These are phyloP conservation scores for Yponomeuta sedellus DNA, from an alignment of 2,888 invertebrate species.

Conservation along the genomic window DNA sequence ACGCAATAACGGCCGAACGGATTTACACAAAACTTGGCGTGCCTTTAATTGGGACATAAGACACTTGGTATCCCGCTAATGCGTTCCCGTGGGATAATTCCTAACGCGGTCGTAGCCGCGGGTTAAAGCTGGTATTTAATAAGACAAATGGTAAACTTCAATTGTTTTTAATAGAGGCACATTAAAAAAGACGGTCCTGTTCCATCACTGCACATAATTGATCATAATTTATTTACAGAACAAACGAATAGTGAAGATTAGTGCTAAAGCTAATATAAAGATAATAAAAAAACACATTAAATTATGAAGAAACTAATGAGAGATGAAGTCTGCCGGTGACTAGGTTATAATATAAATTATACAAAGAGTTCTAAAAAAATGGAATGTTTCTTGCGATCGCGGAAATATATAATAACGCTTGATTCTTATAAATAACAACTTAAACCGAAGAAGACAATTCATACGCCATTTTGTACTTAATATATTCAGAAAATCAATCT, in stretches of 20 bases:
- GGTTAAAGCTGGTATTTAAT: constrained; percentile 5
- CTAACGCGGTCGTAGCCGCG: too few relatives aligned
- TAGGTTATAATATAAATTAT: constrained; percentile 43
- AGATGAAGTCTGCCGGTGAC: constrained; percentile 52
- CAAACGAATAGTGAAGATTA: neutral
- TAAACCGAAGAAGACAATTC: neutral
- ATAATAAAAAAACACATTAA: neutral
- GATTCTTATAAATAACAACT: neutral
- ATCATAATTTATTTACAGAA: constrained; percentile 11
- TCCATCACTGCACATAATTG: neutral
- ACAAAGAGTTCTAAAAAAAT: constrained; percentile 22
- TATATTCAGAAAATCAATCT: neutral
- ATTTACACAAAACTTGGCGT: too few relatives aligned
- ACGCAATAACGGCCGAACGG: too few relatives aligned
- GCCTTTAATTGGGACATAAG: too few relatives aligned
- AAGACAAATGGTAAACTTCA: constrained; percentile 31
- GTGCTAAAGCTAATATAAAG: constrained; percentile 38
- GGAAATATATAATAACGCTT: constrained; percentile 12
- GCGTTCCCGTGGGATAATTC: too few relatives aligned
- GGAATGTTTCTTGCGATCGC: constrained; percentile 18
- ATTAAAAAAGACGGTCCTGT: constrained; percentile 53
- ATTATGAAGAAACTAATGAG: constrained; percentile 16
- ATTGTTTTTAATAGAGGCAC: constrained; percentile 70
- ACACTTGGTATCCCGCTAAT: too few relatives aligned
- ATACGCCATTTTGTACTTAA: neutral